Evolutionary conservation across 2,113 vertebrate species (phyloP), one percentile per base, ranked within the genome.

Genomic region (Sylvia atricapilla): DNA sequence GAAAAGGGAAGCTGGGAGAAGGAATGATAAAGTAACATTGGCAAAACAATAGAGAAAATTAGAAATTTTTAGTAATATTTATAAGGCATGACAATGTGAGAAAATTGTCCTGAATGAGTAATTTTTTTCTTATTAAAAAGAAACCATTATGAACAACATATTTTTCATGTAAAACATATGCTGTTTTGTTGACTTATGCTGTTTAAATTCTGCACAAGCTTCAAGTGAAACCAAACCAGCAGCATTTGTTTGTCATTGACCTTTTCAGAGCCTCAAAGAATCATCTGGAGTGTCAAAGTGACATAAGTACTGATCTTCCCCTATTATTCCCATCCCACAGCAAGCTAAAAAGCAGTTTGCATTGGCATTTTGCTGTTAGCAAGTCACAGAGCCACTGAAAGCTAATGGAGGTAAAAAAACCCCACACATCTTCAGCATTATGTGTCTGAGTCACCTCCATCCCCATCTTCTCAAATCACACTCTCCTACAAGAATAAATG

Each of bases 111-210:
- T 62, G 46, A 89, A 84, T 53, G 33, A 35, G 14, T 44, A 0
- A 52, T 89, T 95, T 84, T 95, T 84, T 77, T 80, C 39, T 52
- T 72, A 50, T 84, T 76, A 86, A 86, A 84, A 95, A 52, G 4
- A 31, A 82, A 73, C 60, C 13, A 27, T 52, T 74, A 81, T 31
- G 15, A 84, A 22, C 20, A 86, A 88, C 52, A 35, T 17, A 55
- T 72, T 89, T 94, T 94, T 90, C 30, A 68, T 81, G 1, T 74
- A 83, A 89, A 92, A 86, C 66, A 58, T 41, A 13, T 39, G 41
- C 58, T 52, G 75, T 89, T 76, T 84, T 85, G 39, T 64, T 49
- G 4, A 50, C 35, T 84, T 89, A 69, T 1, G 1, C 18, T 47
- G 10, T 55, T 81, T 33, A 52, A 63, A 93, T 95, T 91, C 47